Percentiles rank a stretch among this genome's conserved stretches.
These are phyloP conservation scores for Scalopus aquaticus DNA, from an alignment of 2,113 vertebrate genomes.

Conservation along the genomic window DNA sequence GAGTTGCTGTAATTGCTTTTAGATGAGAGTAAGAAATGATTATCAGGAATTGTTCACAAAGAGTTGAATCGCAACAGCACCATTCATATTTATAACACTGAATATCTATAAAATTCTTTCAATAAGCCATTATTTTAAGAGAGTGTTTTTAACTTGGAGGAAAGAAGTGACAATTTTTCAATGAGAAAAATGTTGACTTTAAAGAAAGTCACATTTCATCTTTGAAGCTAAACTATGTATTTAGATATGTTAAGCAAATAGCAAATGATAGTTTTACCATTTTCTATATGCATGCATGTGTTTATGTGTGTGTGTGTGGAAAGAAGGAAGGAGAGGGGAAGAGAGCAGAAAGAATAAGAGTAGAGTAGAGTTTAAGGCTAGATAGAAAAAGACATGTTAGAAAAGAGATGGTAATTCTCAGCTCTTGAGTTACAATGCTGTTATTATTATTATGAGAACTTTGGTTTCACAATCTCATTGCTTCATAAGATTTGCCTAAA, in stretches of 20 bases:
- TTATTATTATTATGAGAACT: neutral
- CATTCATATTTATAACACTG: slow-evolving; percentile 10
- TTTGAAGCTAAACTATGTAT: neutral
- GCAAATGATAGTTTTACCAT: neutral
- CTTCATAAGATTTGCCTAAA: neutral
- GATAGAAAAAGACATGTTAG: neutral
- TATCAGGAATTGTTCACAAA: slow-evolving; percentile 58
- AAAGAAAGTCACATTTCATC: neutral
- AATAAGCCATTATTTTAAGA: slow-evolving; percentile 61
- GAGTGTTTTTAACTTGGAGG: slow-evolving; percentile 27
- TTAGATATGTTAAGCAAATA: neutral
- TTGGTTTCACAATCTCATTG: neutral
- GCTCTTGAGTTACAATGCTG: neutral
- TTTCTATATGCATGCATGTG: neutral
- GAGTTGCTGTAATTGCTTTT: neutral
- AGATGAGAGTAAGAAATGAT: slow-evolving; percentile 36
- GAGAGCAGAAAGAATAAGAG: no score
- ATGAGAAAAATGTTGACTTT: neutral
- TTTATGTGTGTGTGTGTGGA: neutral
- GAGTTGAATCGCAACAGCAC: neutral
- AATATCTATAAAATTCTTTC: slow-evolving; percentile 45
- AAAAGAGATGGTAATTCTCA: neutral
- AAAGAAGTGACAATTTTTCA: neutral
- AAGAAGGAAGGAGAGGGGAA: accelerated
- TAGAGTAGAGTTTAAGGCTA: neutral